These are phyloP conservation scores for Bos indicus DNA, from an alignment of 2,113 vertebrate genomes.

Conservation along the genomic window DNA sequence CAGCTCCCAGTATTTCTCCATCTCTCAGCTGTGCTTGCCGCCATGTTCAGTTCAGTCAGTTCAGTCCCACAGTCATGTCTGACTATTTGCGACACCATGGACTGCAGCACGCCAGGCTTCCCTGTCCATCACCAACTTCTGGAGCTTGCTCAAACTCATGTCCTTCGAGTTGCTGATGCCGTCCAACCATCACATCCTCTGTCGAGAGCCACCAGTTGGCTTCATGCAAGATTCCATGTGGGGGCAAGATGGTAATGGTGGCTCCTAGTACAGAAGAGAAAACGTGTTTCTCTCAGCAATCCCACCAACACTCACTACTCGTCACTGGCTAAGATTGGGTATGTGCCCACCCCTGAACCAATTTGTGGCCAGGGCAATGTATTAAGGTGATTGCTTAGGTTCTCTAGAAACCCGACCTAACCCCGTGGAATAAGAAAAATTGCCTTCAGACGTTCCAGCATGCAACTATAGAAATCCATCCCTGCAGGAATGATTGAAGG, in stretches of 20 bases:
- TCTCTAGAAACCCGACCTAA: background rate
- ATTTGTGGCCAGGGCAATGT: background rate
- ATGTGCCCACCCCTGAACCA: background rate
- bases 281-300: background rate
- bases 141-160: background rate
- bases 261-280: background rate
- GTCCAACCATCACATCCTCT: background rate
- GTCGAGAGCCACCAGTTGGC: background rate
- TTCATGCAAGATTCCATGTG: background rate
- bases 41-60: background rate
- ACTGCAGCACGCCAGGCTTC: background rate
- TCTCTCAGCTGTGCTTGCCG: background rate
- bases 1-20: background rate
- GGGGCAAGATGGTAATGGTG: background rate
- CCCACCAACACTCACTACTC: background rate
- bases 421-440: background rate
- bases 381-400: background rate
- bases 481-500: background rate
- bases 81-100: background rate
- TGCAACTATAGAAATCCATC: background rate
- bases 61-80: background rate
- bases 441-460: background rate
- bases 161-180: background rate
- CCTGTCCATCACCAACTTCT: background rate
- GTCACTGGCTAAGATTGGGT: background rate